Percentiles rank a stretch among this genome's conserved stretches.
These are phyloP conservation scores for Drosophila sp. DNA, from an alignment of 1,140 invertebrate species.

Conservation along the genomic window DNA sequence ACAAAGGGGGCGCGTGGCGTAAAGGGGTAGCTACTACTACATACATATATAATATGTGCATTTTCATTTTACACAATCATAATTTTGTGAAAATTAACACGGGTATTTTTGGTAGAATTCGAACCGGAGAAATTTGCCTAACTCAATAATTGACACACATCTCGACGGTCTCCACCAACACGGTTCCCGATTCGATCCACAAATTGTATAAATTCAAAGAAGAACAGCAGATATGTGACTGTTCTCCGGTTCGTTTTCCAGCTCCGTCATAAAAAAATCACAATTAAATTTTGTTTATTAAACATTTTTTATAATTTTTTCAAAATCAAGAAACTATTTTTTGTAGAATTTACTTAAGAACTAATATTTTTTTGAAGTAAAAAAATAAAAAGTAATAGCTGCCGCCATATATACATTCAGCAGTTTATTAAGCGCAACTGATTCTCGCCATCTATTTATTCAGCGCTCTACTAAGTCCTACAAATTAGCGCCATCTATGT, in stretches of 20 bases:
- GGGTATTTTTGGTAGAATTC: background rate
- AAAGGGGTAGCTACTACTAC: conserved; percentile 13
- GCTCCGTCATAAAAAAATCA: too few species aligned
- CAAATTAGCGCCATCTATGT: too few species aligned
- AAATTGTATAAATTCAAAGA: too few species aligned
- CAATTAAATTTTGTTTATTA: background rate
- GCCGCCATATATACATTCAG: background rate
- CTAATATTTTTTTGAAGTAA: background rate
- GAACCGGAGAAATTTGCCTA: background rate
- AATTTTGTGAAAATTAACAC: too few species aligned
- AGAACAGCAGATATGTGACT: too few species aligned
- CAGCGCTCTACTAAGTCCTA: background rate
- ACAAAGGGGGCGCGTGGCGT: conserved; percentile 43
- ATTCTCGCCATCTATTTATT: background rate
- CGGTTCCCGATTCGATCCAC: background rate
- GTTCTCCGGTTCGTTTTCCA: conserved; percentile 1
- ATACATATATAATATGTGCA: too few species aligned
- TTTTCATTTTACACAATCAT: too few species aligned
- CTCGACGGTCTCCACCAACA: background rate
- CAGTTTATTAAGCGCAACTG: background rate
- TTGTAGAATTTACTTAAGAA: background rate
- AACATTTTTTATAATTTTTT: background rate
- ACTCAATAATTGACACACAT: background rate
- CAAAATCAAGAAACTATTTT: background rate
- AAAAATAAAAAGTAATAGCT: background rate